Evolutionary conservation across 2,797 vertebrate species (phyloP).

Genomic region (Cebuella pygmaea): DNA sequence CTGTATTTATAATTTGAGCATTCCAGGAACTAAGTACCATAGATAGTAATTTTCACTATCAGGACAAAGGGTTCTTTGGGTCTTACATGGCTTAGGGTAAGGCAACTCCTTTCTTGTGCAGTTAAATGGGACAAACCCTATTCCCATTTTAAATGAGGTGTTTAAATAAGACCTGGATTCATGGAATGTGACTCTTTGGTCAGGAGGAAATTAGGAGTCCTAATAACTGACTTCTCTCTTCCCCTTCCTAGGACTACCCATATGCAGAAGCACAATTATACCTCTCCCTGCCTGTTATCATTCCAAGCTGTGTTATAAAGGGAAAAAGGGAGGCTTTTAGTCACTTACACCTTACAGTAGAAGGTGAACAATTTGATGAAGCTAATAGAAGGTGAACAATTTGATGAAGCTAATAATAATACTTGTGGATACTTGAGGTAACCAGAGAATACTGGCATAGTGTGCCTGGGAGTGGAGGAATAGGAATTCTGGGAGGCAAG

Average conservation of each 20-base stretch:
- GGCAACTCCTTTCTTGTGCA: background rate
- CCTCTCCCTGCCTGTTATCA: background rate
- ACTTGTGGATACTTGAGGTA: background rate
- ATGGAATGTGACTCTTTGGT: background rate
- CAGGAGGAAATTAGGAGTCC: background rate
- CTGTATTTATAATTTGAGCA: background rate
- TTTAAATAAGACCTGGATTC: background rate
- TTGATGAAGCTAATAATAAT: background rate
- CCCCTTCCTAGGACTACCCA: background rate
- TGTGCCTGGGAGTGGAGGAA: background rate
- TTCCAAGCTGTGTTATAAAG: background rate
- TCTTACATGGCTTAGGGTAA: background rate
- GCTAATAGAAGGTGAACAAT: background rate
- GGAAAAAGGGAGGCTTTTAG: background rate
- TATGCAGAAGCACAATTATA: background rate
- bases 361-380: background rate
- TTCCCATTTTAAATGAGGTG: background rate
- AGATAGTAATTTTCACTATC: background rate
- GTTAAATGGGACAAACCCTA: background rate
- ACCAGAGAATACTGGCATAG: background rate
- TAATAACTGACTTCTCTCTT: background rate
- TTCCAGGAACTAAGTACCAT: background rate
- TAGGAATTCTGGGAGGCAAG: background rate
- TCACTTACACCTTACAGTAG: background rate
- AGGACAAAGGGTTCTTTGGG: background rate